Evolutionary conservation across 2,797 vertebrate genomes (phyloP).

Genomic region (Aythya fuligula): DNA sequence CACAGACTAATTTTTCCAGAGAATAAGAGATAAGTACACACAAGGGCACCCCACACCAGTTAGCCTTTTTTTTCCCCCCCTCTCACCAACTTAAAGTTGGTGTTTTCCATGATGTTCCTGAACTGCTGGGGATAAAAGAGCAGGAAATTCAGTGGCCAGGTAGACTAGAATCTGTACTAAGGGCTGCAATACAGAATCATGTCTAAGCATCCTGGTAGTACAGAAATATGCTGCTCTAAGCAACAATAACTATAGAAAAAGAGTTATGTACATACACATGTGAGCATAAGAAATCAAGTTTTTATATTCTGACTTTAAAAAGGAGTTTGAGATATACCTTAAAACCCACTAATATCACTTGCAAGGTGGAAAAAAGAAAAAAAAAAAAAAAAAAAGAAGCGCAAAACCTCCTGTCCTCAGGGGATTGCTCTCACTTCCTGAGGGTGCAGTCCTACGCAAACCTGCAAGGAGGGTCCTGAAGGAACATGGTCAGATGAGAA

Average conservation of each 20-base stretch:
- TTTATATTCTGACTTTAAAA: not conserved
- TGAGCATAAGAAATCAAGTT: not conserved
- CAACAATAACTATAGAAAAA: not conserved
- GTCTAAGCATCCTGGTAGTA: not conserved
- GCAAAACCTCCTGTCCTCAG: not conserved
- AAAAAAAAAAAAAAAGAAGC: not conserved
- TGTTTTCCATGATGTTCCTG: not conserved
- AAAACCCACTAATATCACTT: not conserved
- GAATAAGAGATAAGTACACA: not conserved
- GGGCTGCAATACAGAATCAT: not conserved
- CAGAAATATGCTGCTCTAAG: not conserved
- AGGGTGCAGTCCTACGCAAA: not conserved
- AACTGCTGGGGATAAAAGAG: not conserved
- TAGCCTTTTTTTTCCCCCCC: not conserved
- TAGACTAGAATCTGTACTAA: not conserved
- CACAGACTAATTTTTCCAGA: not conserved
- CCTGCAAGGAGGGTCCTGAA: not conserved
- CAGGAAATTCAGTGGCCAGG: not conserved
- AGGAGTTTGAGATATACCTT: not conserved
- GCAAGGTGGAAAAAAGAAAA: not conserved
- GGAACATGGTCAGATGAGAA: not conserved
- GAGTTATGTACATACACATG: fast-evolving
- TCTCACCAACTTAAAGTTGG: not conserved
- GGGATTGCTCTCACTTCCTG: not conserved
- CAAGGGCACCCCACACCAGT: not conserved